Evolutionary conservation across 2,113 vertebrate genomes (phyloP).

Genomic region (Peromyscus californicus): DNA sequence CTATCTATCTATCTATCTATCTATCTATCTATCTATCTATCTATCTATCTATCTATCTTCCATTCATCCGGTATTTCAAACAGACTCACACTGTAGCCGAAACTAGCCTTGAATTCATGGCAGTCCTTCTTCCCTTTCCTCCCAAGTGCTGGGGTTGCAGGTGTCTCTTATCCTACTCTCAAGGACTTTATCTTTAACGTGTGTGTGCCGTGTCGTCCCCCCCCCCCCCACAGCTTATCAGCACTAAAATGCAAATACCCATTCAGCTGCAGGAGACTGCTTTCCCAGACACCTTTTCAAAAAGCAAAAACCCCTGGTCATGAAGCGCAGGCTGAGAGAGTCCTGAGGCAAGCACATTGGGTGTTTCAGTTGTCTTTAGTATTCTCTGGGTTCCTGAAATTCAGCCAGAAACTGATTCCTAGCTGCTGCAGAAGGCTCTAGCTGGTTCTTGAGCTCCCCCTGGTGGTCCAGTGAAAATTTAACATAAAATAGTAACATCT

Average conservation of each 20-base stretch:
- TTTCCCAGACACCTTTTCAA: neutral
- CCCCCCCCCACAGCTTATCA: neutral
- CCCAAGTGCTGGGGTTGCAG: neutral
- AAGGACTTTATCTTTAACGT: neutral
- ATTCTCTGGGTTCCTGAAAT: neutral
- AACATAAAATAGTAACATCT: constrained; percentile 5
- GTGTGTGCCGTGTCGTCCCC: too few relatives aligned
- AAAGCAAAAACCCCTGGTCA: neutral
- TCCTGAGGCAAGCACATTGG: neutral
- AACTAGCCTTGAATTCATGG: neutral
- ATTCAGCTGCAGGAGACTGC: neutral
- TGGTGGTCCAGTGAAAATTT: constrained; percentile 65
- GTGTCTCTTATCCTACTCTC: neutral
- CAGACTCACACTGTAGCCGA: neutral
- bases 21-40: neutral
- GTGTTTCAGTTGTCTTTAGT: neutral
- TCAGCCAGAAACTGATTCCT: constrained; percentile 4
- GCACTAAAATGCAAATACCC: neutral
- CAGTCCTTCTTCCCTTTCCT: neutral
- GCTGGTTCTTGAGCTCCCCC: constrained; percentile 79
- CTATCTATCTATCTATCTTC: neutral
- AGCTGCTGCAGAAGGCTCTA: constrained; percentile 30
- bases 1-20: neutral
- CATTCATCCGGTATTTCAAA: neutral
- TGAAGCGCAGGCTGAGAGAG: neutral